These are phyloP conservation scores for Papilio polyxenes DNA, from an alignment of 1,140 invertebrate genomes.

Conservation along the genomic window DNA sequence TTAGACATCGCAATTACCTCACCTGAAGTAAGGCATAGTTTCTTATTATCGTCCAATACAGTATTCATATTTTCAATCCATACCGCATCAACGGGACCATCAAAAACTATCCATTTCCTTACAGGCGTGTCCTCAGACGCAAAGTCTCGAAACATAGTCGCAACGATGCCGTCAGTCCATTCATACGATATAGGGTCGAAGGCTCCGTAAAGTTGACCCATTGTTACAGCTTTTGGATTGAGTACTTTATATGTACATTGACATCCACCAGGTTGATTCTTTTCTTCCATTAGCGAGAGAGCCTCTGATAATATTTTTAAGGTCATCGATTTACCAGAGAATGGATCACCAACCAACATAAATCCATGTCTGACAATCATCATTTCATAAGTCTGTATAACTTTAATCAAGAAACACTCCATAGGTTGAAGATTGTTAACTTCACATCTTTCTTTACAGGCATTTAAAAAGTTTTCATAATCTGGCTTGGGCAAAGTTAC, in stretches of 20 bases:
- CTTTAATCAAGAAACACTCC: conserved; percentile 87
- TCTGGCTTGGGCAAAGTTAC: conserved; percentile 87
- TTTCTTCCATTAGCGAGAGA: conserved; percentile 84
- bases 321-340: conserved; percentile 90
- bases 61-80: conserved; percentile 99
- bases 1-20: conserved; percentile 94
- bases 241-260: conserved; percentile 86
- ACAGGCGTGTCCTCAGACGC: conserved; percentile 84
- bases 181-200: conserved; percentile 95
- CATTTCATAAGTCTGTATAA: conserved; percentile 94
- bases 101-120: conserved; percentile 92
- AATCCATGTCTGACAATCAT: conserved; percentile 96
- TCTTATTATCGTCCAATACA: conserved; percentile 96
- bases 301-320: conserved; percentile 87
- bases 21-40: conserved; percentile 91
- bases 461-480: conserved; percentile 84
- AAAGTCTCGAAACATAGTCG: conserved; percentile 88
- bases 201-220: conserved; percentile 94
- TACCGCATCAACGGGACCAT: conserved; percentile 96
- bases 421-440: conserved; percentile 88
- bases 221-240: conserved; percentile 95
- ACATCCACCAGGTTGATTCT: conserved; percentile 83
- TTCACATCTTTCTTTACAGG: conserved; percentile 81
- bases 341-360: conserved; percentile 95
- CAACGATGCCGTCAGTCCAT: conserved; percentile 94